Percentiles rank a stretch among this genome's conserved stretches.
phyloP scores from a whole-genome alignment of 2,797 vertebrate genomes.

The Enteromius anoplus region DNA sequence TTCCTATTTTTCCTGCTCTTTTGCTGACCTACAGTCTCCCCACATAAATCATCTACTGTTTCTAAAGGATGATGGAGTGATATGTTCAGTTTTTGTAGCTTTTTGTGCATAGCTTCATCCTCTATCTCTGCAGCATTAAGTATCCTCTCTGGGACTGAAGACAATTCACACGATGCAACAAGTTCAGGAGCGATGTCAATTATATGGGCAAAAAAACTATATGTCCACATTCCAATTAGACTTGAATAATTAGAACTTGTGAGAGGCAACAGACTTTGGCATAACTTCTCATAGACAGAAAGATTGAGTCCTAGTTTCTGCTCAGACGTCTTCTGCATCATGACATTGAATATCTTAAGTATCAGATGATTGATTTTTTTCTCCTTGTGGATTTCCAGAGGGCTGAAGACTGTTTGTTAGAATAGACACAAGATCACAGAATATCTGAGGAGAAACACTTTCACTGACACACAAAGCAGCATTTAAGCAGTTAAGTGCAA shows the following conservation, averaged over 20 bases:
- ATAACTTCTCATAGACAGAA: conserved; percentile 15
- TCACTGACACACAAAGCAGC: conserved; percentile 57
- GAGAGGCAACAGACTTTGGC: conserved; percentile 34
- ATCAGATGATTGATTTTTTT: fast-evolving
- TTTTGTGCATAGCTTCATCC: conserved; percentile 63
- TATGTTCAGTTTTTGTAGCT: conserved; percentile 48
- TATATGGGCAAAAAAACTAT: conserved; percentile 60
- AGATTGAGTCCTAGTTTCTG: neutral
- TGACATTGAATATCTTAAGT: conserved; percentile 51
- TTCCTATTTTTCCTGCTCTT: conserved; percentile 39
- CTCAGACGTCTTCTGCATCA: conserved; percentile 64
- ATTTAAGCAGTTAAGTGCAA: conserved; percentile 29
- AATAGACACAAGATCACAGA: conserved; percentile 35
- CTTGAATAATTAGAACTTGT: neutral
- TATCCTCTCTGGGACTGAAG: conserved; percentile 62
- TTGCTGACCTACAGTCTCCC: neutral
- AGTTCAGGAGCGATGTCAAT: conserved; percentile 34
- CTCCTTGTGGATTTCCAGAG: fast-evolving
- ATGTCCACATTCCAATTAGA: conserved; percentile 29
- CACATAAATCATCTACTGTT: neutral
- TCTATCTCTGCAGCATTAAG: conserved; percentile 53
- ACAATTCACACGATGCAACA: conserved; percentile 53
- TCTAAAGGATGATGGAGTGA: neutral
- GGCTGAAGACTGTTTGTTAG: conserved; percentile 51
- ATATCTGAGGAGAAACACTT: conserved; percentile 56